Conservation (phyloP, 2,888 invertebrate genomes). For the Ichneumoninae sp. region DNA sequence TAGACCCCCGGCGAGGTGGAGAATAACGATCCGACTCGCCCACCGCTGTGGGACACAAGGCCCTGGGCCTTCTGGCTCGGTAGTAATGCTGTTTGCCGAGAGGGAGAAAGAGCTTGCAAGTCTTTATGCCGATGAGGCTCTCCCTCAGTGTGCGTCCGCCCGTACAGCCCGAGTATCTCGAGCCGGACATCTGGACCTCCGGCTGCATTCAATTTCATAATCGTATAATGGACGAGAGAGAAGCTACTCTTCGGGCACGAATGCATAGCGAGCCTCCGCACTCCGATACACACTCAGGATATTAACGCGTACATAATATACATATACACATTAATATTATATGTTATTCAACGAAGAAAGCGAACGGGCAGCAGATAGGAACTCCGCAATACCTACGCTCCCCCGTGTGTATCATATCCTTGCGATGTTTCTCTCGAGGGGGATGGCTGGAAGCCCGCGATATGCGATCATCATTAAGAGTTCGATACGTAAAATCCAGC, state of each 20-base stretch:
- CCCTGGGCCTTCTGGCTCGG: constrained; percentile 42
- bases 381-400: neutral
- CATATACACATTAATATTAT: too few species aligned
- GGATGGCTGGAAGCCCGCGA: constrained; percentile 1
- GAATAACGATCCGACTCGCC: constrained; percentile 59
- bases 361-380: constrained; percentile 20
- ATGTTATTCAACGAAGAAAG: neutral
- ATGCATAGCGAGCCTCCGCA: constrained; percentile 4
- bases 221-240: constrained; percentile 48
- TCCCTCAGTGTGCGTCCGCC: neutral
- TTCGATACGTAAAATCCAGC: constrained; percentile 18
- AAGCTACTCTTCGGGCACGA: constrained; percentile 27
- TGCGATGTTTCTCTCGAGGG: neutral
- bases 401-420: neutral
- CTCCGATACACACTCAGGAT: constrained; percentile 14
- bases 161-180: constrained; percentile 31
- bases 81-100: constrained; percentile 24
- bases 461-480: constrained; percentile 41
- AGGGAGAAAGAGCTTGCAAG: neutral
- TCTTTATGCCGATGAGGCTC: constrained; percentile 34
- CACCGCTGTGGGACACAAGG: constrained; percentile 48
- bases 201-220: constrained; percentile 67
- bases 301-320: neutral
- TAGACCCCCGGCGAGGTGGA: constrained; percentile 60
- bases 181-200: constrained; percentile 64